Conservation (phyloP, 2,888 invertebrate species). For the Leucozona laternaria region DNA sequence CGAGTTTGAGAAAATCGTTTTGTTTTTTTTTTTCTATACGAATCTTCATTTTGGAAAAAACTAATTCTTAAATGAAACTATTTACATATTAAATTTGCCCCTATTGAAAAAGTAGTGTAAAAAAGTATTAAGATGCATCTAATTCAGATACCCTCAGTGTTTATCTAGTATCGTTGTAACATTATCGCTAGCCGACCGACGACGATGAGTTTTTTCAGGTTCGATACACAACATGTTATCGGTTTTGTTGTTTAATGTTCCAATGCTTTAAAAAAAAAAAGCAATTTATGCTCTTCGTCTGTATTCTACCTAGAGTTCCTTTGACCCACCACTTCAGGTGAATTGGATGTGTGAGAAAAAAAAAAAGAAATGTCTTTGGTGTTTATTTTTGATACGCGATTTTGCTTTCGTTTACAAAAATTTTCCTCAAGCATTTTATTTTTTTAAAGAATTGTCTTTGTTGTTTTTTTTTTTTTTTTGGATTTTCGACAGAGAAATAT, state of each 20-base stretch:
- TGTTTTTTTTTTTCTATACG: too few species aligned
- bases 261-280: neutral
- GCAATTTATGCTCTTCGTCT: neutral
- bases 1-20: too few species aligned
- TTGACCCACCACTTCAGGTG: slow-evolving; percentile 40
- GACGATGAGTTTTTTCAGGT: slow-evolving; percentile 20
- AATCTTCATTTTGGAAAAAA: too few species aligned
- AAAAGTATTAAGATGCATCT: neutral
- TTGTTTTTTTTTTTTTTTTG: neutral
- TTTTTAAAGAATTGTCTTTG: neutral
- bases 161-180: slow-evolving; percentile 11
- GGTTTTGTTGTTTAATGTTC: neutral
- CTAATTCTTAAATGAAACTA: too few species aligned
- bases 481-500: slow-evolving; percentile 32
- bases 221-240: slow-evolving; percentile 28
- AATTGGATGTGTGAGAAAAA: slow-evolving; percentile 33
- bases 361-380: slow-evolving; percentile 19
- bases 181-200: neutral
- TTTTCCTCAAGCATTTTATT: neutral
- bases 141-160: neutral
- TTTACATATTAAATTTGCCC: too few species aligned
- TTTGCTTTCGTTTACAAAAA: slow-evolving; percentile 14
- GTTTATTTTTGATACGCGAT: slow-evolving; percentile 27
- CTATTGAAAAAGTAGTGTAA: too few species aligned
- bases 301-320: neutral